phyloP scores from a whole-genome alignment of 2,888 invertebrate species.

The Melinopterus prodromus region DNA sequence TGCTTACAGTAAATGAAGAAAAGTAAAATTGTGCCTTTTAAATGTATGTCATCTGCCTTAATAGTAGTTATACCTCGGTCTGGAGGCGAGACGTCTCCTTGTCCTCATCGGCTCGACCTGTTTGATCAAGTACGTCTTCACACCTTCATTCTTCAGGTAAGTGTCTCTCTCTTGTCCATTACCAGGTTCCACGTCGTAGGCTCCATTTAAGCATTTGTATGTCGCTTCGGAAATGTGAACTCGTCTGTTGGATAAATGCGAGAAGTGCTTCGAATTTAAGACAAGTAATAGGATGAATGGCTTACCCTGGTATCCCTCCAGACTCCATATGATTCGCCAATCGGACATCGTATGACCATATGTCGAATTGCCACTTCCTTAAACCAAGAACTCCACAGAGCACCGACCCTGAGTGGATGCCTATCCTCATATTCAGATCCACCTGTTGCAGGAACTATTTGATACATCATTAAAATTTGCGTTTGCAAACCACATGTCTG shows the following conservation, averaged over 20 bases:
- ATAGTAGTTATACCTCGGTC: constrained; percentile 56
- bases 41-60: background rate
- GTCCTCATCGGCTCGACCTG: constrained; percentile 77
- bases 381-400: constrained; percentile 94
- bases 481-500: too few relatives aligned
- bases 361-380: constrained; percentile 93
- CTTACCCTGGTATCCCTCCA: constrained; percentile 94
- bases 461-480: too few relatives aligned
- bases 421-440: constrained; percentile 96
- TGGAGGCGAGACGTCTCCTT: constrained; percentile 62
- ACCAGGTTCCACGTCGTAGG: constrained; percentile 94
- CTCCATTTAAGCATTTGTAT: constrained; percentile 81
- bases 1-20: too few relatives aligned
- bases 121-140: constrained; percentile 89
- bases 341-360: constrained; percentile 95
- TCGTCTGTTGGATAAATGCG: constrained; percentile 67
- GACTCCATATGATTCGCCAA: constrained; percentile 97
- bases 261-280: constrained; percentile 8
- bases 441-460: constrained; percentile 67
- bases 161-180: constrained; percentile 84
- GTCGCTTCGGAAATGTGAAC: constrained; percentile 97
- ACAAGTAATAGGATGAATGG: constrained; percentile 34
- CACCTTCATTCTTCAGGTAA: constrained; percentile 85
- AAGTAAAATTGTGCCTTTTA: too few relatives aligned
- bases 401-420: constrained; percentile 95